phyloP scores from a whole-genome alignment of 1,140 invertebrate genomes.

The Anoplophora glabripennis region DNA sequence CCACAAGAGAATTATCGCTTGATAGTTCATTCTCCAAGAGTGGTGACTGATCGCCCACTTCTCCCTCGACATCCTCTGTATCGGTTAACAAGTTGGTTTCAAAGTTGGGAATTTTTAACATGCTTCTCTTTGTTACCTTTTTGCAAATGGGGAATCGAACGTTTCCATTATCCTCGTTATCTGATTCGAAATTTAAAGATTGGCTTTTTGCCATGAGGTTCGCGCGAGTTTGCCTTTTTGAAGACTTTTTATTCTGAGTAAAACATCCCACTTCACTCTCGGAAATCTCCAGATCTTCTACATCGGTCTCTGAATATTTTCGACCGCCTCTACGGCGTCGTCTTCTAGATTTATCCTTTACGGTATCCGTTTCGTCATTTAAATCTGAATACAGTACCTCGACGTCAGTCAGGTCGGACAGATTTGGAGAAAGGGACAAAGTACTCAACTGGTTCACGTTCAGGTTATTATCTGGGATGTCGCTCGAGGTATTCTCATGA shows the following conservation, averaged over 20 bases:
- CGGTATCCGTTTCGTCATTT: slow-evolving; percentile 23
- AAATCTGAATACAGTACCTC: slow-evolving; percentile 39
- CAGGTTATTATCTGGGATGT: too few species aligned
- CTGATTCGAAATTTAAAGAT: slow-evolving; percentile 24
- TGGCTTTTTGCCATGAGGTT: slow-evolving; percentile 6
- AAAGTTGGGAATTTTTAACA: slow-evolving; percentile 27
- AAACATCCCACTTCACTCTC: slow-evolving; percentile 39
- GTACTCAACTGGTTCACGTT: not conserved
- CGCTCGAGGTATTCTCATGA: too few species aligned
- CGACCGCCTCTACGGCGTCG: slow-evolving; percentile 24
- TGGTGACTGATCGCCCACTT: slow-evolving; percentile 10
- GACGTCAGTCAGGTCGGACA: slow-evolving; percentile 38
- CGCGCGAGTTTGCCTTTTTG: slow-evolving; percentile 6
- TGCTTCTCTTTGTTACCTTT: slow-evolving; percentile 15
- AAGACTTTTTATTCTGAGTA: slow-evolving; percentile 2
- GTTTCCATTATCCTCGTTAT: slow-evolving; percentile 23
- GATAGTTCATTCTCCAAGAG: not conserved
- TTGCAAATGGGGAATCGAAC: slow-evolving; percentile 32
- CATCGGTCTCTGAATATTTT: slow-evolving; percentile 48
- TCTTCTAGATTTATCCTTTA: slow-evolving; percentile 19
- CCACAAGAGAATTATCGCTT: slow-evolving; percentile 20
- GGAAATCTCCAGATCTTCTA: slow-evolving; percentile 53
- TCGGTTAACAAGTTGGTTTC: slow-evolving; percentile 31
- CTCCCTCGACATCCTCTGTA: slow-evolving; percentile 31
- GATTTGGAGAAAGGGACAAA: not conserved